Evolutionary conservation across 2,888 invertebrate species (phyloP), one percentile per base, ranked within the genome.

Genomic region (Meandrusa payeni): DNA sequence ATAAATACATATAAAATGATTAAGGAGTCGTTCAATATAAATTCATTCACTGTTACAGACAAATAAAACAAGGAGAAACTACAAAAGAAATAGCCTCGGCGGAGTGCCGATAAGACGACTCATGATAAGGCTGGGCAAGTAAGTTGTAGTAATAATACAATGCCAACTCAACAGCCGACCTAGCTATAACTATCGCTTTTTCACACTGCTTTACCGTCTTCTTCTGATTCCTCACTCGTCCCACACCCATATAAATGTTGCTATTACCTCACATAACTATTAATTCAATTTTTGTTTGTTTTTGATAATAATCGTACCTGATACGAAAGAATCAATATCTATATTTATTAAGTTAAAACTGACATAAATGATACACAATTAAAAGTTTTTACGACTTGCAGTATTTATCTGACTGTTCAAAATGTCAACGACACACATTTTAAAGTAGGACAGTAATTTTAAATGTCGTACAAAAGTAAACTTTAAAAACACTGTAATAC

Each of bases 81-180:
- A 79, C 71, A 79, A 80, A 74, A 78, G 64, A 54, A 67, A 64
- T 68, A 71, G 70, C 72, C 64, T 67, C 77, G 68, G 46, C 46
- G 37, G 43, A 46, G 47, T 53, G 54, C 61, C 76, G 85, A 80
- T 82, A 83, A 76, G 76, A 20, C 43, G 22, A 20, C 37, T 37
- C 22, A 26, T 43, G 43, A 43, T 43, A 43, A 65, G 71, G 63
- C 60, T 61, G 54, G 52, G 56, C 72, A 80, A 79, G 78, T 67
- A 68, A 67, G 68, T 74, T 68, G 67, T 72, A 68, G 67, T 73
- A 68, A 65, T 69, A 72, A 77, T 79, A 69, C 74, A 62, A 72
- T 77, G 79, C 78, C 86, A 83, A 82, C 85, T 76, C 85, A 76
- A 81, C 82, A 70, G 58, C 57, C 75, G 70, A 86, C 85, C 82